phyloP scores from a whole-genome alignment of 2,888 invertebrate genomes.

The Aplocera efformata region DNA sequence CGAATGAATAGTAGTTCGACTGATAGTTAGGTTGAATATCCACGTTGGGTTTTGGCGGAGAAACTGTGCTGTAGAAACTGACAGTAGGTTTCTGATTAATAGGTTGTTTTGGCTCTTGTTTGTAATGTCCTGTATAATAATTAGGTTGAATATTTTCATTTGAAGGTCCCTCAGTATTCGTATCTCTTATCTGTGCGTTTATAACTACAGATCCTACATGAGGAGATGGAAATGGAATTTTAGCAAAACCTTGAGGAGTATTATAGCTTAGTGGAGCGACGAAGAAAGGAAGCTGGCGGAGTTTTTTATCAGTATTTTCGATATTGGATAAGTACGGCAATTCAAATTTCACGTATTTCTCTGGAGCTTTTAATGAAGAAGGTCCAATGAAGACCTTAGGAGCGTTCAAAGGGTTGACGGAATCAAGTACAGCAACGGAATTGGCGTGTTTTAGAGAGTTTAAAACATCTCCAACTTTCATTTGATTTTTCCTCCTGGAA shows the following conservation, averaged over 20 bases:
- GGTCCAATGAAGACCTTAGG: constrained; percentile 92
- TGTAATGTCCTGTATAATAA: constrained; percentile 29
- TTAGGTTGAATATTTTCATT: constrained; percentile 21
- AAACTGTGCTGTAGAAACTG: constrained; percentile 53
- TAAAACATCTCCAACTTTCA: constrained; percentile 86
- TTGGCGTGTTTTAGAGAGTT: constrained; percentile 84
- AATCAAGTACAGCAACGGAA: constrained; percentile 88
- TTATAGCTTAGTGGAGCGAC: constrained; percentile 92
- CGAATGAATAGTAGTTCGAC: constrained; percentile 65
- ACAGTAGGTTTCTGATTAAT: constrained; percentile 64
- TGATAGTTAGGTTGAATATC: constrained; percentile 40
- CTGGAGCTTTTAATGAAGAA: constrained; percentile 84
- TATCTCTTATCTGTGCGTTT: constrained; percentile 72
- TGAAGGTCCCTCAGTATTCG: constrained; percentile 35
- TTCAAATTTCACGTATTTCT: constrained; percentile 89
- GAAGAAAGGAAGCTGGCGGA: constrained; percentile 89
- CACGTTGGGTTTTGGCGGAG: constrained; percentile 14
- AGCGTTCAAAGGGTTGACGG: constrained; percentile 82
- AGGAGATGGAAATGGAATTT: constrained; percentile 91
- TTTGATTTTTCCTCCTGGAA: constrained; percentile 64
- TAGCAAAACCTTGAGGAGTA: constrained; percentile 91
- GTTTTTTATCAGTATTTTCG: constrained; percentile 85
- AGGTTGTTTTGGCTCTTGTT: constrained; percentile 49
- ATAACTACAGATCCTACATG: constrained; percentile 93
- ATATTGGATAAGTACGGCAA: constrained; percentile 89